Evolutionary conservation across 2,888 invertebrate genomes (phyloP).

Genomic region (Andrena trimmerana): DNA sequence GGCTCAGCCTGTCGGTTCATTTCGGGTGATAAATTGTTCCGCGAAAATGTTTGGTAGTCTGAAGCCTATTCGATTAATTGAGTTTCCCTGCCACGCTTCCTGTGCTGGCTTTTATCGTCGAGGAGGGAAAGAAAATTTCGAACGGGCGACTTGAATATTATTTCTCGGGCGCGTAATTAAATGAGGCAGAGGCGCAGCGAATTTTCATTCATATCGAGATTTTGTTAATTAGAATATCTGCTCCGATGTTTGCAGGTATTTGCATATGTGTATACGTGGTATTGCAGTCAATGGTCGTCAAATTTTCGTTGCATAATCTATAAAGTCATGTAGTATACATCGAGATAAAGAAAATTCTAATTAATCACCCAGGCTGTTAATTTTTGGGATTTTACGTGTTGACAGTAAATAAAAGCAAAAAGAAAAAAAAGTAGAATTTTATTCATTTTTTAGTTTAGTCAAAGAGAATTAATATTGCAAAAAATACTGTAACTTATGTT

Average conservation of each 20-base stretch:
- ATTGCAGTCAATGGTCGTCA: not conserved
- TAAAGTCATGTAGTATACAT: not conserved
- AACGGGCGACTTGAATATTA: slow-evolving; percentile 30
- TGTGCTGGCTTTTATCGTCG: slow-evolving; percentile 17
- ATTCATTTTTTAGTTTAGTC: too few relatives aligned
- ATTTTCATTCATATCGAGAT: slow-evolving; percentile 25
- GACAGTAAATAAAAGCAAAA: not conserved
- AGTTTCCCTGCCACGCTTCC: slow-evolving; percentile 19
- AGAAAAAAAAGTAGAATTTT: not conserved
- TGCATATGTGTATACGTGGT: not conserved
- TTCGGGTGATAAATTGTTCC: not conserved
- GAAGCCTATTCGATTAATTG: slow-evolving; percentile 38
- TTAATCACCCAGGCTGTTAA: not conserved
- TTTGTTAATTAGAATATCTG: slow-evolving; percentile 20
- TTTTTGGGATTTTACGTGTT: not conserved
- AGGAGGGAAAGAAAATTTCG: slow-evolving; percentile 10
- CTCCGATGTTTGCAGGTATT: not conserved
- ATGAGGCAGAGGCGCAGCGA: not conserved
- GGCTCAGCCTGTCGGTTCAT: not conserved
- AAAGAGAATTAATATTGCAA: too few relatives aligned
- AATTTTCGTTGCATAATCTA: slow-evolving; percentile 16
- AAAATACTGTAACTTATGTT: too few relatives aligned
- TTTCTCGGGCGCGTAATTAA: slow-evolving; percentile 39
- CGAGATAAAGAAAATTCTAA: not conserved
- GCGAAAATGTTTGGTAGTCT: slow-evolving; percentile 12